Evolutionary conservation across 2,888 invertebrate genomes (phyloP).

Genomic region (Nephrocerus scutellatus): DNA sequence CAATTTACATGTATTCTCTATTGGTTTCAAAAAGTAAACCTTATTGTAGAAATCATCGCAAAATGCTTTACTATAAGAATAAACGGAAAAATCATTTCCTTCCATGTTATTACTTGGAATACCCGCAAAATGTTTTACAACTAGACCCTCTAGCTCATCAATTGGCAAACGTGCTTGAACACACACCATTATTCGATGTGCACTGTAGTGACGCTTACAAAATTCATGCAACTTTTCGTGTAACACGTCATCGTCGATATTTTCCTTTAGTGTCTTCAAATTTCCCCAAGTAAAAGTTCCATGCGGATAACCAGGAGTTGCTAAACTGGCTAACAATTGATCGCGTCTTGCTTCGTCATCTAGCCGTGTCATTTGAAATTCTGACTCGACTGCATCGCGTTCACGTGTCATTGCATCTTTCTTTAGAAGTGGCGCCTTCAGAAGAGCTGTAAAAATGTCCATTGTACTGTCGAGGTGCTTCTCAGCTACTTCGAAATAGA

Average conservation of each 20-base stretch:
- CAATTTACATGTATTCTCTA: conserved; percentile 65
- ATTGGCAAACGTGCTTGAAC: conserved; percentile 58
- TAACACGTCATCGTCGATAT: conserved; percentile 59
- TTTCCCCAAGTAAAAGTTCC: conserved; percentile 82
- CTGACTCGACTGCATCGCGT: conserved; percentile 81
- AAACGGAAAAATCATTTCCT: conserved; percentile 55
- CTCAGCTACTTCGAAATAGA: conserved; percentile 83
- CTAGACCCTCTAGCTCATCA: conserved; percentile 41
- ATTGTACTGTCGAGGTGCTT: conserved; percentile 67
- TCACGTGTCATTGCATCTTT: conserved; percentile 80
- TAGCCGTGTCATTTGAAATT: conserved; percentile 73
- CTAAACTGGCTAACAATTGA: conserved; percentile 66
- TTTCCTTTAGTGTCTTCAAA: conserved; percentile 62
- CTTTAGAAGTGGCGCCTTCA: conserved; percentile 77
- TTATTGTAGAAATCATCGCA: conserved; percentile 37
- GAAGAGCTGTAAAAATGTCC: conserved; percentile 81
- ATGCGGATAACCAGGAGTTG: conserved; percentile 62
- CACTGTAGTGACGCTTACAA: conserved; percentile 70
- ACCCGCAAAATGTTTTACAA: conserved; percentile 57
- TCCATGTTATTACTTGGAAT: conserved; percentile 62
- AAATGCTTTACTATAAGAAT: conserved; percentile 38
- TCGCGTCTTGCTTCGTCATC: conserved; percentile 69
- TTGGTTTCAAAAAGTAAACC: conserved; percentile 65
- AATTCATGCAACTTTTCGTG: conserved; percentile 68
- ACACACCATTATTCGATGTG: conserved; percentile 80